Evolutionary conservation across 2,797 vertebrate genomes (phyloP), one percentile per base, ranked within the genome.

Genomic region (Chiroxiphia lanceolata): DNA sequence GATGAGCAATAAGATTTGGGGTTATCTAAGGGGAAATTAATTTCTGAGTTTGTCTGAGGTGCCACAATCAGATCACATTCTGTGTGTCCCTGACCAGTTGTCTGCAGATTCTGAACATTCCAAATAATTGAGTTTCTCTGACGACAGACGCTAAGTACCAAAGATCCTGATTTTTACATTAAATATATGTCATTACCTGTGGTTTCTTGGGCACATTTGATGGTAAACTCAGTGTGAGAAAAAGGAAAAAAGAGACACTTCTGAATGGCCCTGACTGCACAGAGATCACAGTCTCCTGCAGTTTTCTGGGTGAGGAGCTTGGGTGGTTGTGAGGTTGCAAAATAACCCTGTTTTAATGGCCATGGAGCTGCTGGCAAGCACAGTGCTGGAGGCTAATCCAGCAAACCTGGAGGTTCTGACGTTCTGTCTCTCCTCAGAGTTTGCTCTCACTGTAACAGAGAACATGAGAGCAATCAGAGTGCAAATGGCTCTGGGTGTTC

Each of bases 341-440:
- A 87, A 61, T 33, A 25, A 78, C 34, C 10, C 34, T 45, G 47
- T 31, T 65, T n/a, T 17, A 42, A 61, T 65, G 51, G 65, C 34
- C 42, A 25, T 11, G 50, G 57, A 74, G 29, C 59, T 69, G 56
- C 69, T 53, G 67, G 63, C 26, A 33, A 40, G 25, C 2, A 2
- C 26, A 1, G 11, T 45, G 79, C 79, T 78, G 70, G 70, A 67
- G 61, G 29, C 34, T 79, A 51, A 15, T 10, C 21, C 72, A 26
- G 63, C 45, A 47, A 38, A 80, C 15, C 57, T 25, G 53, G 36
- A 51, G n/a, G 29, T 22, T 79, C 44, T 92, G 76, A 40, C 76
- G 51, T 22, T 4, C 5, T 2, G 0, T 8, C 40, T 34, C 34
- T 36, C 1, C 0, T 60, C 78, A 61, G 60, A 83, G 72, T 59